These are phyloP conservation scores for Microcebus murinus DNA, from an alignment of 2,113 vertebrate genomes.

Conservation along the genomic window DNA sequence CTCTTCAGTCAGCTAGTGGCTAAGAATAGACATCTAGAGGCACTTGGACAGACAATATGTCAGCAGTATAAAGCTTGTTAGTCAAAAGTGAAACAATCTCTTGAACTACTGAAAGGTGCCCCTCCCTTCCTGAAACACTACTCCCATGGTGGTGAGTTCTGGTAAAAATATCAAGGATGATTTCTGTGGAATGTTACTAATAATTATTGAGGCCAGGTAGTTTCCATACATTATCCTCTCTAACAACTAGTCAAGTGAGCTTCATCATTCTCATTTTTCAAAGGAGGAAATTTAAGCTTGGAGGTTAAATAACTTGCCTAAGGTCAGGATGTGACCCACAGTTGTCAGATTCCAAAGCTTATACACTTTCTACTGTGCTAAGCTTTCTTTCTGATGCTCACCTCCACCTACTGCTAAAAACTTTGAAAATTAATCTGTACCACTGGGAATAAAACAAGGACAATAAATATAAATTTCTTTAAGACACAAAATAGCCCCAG, in stretches of 20 bases:
- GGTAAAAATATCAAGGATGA: not conserved
- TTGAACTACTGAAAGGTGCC: not conserved
- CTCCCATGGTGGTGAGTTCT: not conserved
- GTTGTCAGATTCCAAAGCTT: conserved; percentile 4
- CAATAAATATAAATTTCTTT: not conserved
- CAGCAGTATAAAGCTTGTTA: not conserved
- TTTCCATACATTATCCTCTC: not conserved
- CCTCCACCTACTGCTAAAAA: not conserved
- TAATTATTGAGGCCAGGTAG: not conserved
- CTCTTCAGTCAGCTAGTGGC: not conserved
- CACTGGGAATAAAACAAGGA: not conserved
- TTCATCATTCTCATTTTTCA: not conserved
- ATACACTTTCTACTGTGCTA: not conserved
- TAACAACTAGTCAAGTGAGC: not conserved
- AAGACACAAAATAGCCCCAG: not conserved
- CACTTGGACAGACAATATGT: not conserved
- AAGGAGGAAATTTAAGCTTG: not conserved
- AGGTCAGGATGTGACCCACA: not conserved
- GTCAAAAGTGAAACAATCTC: not conserved
- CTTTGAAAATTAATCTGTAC: conserved; percentile 16
- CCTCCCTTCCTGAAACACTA: not conserved
- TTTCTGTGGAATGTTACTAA: not conserved
- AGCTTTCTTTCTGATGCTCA: not conserved
- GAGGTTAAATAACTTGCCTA: not conserved
- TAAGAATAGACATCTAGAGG: not conserved